Conservation (phyloP, 2,113 vertebrate genomes). For the Mastomys natalensis region DNA sequence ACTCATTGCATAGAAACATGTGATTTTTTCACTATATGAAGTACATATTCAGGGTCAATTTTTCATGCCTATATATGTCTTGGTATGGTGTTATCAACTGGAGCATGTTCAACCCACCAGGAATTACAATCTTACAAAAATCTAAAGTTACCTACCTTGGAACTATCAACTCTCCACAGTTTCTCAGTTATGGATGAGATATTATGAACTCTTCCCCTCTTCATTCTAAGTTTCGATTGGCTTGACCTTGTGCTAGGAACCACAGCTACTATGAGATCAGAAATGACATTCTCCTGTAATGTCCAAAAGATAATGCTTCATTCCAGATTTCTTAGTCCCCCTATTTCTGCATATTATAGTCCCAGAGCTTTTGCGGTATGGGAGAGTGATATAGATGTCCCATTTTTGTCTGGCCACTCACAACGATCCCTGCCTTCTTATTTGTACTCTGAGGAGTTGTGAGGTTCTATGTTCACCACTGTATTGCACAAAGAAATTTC, state of each 20-base stretch:
- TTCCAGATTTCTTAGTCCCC: not conserved
- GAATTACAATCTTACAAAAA: no score
- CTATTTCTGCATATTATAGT: no score
- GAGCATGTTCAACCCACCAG: not conserved
- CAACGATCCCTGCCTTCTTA: not conserved
- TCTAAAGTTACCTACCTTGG: not conserved
- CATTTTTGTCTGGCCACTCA: not conserved
- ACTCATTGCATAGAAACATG: not conserved
- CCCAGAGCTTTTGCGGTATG: not conserved
- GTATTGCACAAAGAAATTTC: not conserved
- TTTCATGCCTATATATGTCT: fast-evolving
- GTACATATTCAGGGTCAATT: not conserved
- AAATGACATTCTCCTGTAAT: not conserved
- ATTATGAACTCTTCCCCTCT: not conserved
- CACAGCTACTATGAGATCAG: not conserved
- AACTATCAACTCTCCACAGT: not conserved
- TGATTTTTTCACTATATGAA: not conserved
- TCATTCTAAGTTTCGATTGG: not conserved
- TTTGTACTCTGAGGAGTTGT: not conserved
- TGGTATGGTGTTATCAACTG: no score
- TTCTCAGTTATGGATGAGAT: no score
- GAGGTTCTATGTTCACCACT: not conserved
- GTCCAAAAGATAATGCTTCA: not conserved
- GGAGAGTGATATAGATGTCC: not conserved
- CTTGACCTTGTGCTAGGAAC: not conserved